Percentiles rank a stretch among this genome's conserved stretches.
Evolutionary conservation across 2,113 vertebrate species (phyloP).

Genomic region (Vulpes lagopus): DNA sequence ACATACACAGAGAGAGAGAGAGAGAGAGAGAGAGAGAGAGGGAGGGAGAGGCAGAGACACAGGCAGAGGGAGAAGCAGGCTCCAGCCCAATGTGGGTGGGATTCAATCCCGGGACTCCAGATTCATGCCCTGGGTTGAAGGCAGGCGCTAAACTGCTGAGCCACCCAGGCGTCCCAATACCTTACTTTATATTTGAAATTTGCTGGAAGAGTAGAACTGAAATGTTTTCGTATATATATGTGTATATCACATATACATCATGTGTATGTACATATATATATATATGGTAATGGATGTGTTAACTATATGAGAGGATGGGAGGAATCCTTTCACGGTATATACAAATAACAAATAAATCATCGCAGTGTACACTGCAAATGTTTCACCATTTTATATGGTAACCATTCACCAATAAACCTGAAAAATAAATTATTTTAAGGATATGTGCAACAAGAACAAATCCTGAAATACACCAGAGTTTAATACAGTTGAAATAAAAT

Average conservation of each 20-base stretch:
- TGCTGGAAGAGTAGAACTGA: background rate
- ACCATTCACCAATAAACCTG: background rate
- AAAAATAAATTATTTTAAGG: background rate
- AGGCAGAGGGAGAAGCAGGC: too few species aligned
- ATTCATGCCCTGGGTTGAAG: too few species aligned
- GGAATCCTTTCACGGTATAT: background rate
- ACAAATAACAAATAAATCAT: background rate
- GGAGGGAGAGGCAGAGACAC: too few species aligned
- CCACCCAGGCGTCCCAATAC: background rate
- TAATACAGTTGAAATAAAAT: slow-evolving; percentile 23
- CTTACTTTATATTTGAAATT: background rate
- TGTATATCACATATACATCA: background rate
- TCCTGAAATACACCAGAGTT: background rate
- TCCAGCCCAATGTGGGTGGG: too few species aligned
- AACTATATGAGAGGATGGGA: background rate
- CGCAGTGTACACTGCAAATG: background rate
- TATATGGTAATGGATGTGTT: background rate
- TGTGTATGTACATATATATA: background rate
- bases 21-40: too few species aligned
- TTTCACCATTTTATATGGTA: background rate
- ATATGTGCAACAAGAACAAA: background rate
- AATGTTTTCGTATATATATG: background rate
- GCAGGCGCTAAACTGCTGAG: too few species aligned
- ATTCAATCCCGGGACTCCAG: too few species aligned
- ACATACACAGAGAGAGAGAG: too few species aligned